Evolutionary conservation across 64 coral and sea anemone species (phyloP).

Genomic region (Astreopora myriophthalma): DNA sequence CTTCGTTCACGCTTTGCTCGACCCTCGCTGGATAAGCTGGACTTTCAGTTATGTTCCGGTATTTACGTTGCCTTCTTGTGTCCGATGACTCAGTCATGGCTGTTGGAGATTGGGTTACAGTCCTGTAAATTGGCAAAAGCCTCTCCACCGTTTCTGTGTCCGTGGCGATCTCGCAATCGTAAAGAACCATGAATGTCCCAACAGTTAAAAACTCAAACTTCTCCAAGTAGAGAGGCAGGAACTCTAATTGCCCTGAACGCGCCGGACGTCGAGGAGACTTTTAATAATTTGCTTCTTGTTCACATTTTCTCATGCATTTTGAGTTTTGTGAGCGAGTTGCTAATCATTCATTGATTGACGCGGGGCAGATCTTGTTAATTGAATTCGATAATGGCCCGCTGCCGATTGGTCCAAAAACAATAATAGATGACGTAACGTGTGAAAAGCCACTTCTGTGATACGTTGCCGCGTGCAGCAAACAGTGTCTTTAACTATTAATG

Average conservation of each 20-base stretch:
- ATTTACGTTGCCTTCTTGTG: constrained; percentile 62
- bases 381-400: constrained; percentile 72
- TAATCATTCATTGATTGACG: constrained; percentile 98
- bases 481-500: constrained; percentile 33
- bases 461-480: constrained; percentile 14
- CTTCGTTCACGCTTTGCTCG: constrained; percentile 7
- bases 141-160: constrained; percentile 37
- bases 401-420: constrained; percentile 80
- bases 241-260: not conserved
- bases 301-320: constrained; percentile 80
- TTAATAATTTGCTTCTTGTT: constrained; percentile 59
- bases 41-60: constrained; percentile 62
- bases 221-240: not conserved
- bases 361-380: constrained; percentile 92
- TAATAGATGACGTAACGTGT: constrained; percentile 60
- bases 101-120: constrained; percentile 79
- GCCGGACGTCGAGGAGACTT: not conserved
- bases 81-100: constrained; percentile 72
- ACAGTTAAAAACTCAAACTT: not conserved
- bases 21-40: not conserved
- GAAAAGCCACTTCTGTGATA: constrained; percentile 63
- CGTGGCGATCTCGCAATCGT: not conserved
- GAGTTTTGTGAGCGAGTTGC: constrained; percentile 94
- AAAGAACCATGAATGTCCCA: constrained; percentile 60
- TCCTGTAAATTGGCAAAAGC: constrained; percentile 60